Evolutionary conservation across 2,888 invertebrate genomes (phyloP).

Genomic region (Acrobasis suavella): DNA sequence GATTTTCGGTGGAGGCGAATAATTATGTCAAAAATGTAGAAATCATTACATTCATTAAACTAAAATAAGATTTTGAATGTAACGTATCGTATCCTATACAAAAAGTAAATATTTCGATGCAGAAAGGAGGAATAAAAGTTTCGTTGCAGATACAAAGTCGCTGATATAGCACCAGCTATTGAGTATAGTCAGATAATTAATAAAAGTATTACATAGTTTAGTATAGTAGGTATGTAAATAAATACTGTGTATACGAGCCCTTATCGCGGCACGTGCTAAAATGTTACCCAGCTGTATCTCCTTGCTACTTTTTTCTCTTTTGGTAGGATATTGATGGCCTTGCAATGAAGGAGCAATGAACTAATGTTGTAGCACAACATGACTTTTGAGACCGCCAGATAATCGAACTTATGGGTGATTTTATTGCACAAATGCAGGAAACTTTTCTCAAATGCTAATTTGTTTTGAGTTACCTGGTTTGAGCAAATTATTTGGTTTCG

Average conservation of each 20-base stretch:
- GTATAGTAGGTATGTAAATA: too few species aligned
- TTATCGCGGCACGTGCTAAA: constrained; percentile 21
- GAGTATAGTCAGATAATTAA: too few species aligned
- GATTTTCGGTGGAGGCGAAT: too few species aligned
- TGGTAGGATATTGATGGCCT: constrained; percentile 9
- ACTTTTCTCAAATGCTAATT: constrained; percentile 1
- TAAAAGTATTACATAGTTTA: too few species aligned
- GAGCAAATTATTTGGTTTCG: not conserved
- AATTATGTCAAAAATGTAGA: too few species aligned
- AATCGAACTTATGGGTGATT: not conserved
- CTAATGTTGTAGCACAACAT: not conserved
- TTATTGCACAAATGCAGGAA: not conserved
- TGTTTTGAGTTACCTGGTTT: not conserved
- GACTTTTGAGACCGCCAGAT: not conserved
- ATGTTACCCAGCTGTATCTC: constrained; percentile 24
- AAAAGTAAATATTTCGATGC: too few species aligned
- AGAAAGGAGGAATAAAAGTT: too few species aligned
- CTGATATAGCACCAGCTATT: not conserved
- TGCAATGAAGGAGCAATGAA: constrained; percentile 5
- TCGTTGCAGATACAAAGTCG: not conserved
- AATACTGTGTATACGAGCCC: not conserved
- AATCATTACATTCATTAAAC: too few species aligned
- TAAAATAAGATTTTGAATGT: too few species aligned
- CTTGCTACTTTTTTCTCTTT: constrained; percentile 15
- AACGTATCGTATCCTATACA: too few species aligned